Percentiles rank a stretch among this genome's conserved stretches.
Conservation (phyloP, 2,888 invertebrate species). For the Dryococelus australis region DNA sequence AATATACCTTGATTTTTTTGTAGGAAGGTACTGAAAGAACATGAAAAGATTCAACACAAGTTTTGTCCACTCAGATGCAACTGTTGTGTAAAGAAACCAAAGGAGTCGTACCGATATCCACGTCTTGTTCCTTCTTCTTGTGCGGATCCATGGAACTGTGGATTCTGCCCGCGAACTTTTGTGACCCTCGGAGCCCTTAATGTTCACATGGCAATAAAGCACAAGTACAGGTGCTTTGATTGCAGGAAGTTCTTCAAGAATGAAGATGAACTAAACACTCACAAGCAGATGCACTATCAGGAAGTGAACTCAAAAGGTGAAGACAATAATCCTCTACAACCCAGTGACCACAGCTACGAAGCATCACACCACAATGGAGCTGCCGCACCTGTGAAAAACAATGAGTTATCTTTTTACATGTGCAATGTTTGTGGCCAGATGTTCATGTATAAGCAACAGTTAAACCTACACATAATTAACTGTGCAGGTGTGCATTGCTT, state of each 20-base stretch:
- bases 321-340: neutral
- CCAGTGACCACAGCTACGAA: too few species aligned
- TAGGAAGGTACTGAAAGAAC: neutral
- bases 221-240: neutral
- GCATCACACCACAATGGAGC: neutral
- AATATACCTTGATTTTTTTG: neutral
- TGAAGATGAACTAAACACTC: neutral
- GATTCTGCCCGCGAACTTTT: neutral
- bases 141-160: neutral
- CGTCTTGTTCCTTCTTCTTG: neutral
- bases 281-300: neutral
- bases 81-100: neutral
- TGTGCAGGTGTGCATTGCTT: neutral
- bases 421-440: neutral
- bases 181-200: neutral
- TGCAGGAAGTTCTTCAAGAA: neutral
- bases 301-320: neutral
- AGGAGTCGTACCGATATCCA: neutral
- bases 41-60: neutral
- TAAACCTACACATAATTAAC: neutral
- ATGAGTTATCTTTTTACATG: neutral
- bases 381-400: neutral
- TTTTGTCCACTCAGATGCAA: too few species aligned
- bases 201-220: neutral
- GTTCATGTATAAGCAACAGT: neutral